These are phyloP conservation scores for Callithrix jacchus DNA, from an alignment of 2,113 vertebrate genomes.

Conservation along the genomic window DNA sequence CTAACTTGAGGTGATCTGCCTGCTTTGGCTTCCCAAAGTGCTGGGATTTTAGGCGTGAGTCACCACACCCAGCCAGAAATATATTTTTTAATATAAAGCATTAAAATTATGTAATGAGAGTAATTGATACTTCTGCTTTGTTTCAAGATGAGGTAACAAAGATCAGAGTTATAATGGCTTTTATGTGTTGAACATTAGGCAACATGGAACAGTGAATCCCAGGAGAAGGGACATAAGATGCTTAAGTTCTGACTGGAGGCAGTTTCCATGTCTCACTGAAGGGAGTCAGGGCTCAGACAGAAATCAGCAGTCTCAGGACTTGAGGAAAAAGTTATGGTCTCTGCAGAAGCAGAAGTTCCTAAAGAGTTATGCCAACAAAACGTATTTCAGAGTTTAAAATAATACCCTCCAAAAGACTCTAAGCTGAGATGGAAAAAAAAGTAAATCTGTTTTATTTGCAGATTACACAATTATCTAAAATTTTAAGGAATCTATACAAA, in stretches of 20 bases:
- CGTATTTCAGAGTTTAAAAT: neutral
- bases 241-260: neutral
- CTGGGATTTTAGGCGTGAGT: too few relatives aligned
- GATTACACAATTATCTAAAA: neutral
- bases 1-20: too few relatives aligned
- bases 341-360: neutral
- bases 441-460: neutral
- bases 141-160: neutral
- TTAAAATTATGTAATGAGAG: neutral
- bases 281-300: neutral
- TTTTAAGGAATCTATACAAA: neutral
- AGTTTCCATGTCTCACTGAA: neutral
- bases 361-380: neutral
- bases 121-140: neutral
- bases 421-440: neutral
- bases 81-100: neutral
- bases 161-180: neutral
- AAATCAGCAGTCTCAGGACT: neutral
- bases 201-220: neutral
- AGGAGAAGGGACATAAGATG: neutral
- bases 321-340: neutral
- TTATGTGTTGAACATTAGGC: neutral
- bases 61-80: too few relatives aligned
- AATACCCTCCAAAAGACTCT: neutral
- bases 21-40: too few relatives aligned